Base-by-base conservation (phyloP, 2,113 vertebrate genomes). In the Hydropotes inermis region DNA sequence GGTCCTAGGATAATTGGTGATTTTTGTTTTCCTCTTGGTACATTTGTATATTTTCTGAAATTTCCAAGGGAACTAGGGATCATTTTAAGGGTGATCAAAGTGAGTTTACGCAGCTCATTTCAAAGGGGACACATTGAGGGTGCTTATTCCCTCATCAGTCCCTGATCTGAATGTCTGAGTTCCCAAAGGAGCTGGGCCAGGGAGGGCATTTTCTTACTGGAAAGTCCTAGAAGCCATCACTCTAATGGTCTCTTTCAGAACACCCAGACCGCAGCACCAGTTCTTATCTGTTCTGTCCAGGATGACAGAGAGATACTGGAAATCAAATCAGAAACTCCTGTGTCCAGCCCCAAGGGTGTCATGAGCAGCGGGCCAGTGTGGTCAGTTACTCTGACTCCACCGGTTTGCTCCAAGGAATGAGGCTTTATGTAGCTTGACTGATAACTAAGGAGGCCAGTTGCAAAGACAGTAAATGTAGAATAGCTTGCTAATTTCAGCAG, bases 301-400 rank as follows among this genome's bases (percentile, higher is more conserved):
- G 52, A 54, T 67, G 87, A 89, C 64, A 25, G 61, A 89, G 91
- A 89, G 36, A 27, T 45, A 13, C 83, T 52, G 39, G 96, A 93
- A 58, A 67, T 4, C 25, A 45, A 23, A 36, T 21, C 39, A 6
- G 36, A 5, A 25, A 16, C 25, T 43, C 64, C 19, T 30, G 23
- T 28, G 0, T 33, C 50, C 27, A 61, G 70, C n/a, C 45, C 50
- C 2, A 4, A 19, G 17, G 39, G 91, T 13, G 0, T 30, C 17
- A 17, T 0, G 8, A 13, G 50, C 7, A 4, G 14, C 6, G 16
- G 9, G 3, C 15, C 1, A 5, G 25, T 0, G 45, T 16, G 30
- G 19, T 54, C 30, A 52, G 12, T 5, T 70, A 1, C 55, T 60
- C 39, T 2, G 4, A 54, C 12, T 28, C 39, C 4, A 5, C 8